Evolutionary conservation across 2,113 vertebrate genomes (phyloP).

Genomic region (Chloebia gouldiae): DNA sequence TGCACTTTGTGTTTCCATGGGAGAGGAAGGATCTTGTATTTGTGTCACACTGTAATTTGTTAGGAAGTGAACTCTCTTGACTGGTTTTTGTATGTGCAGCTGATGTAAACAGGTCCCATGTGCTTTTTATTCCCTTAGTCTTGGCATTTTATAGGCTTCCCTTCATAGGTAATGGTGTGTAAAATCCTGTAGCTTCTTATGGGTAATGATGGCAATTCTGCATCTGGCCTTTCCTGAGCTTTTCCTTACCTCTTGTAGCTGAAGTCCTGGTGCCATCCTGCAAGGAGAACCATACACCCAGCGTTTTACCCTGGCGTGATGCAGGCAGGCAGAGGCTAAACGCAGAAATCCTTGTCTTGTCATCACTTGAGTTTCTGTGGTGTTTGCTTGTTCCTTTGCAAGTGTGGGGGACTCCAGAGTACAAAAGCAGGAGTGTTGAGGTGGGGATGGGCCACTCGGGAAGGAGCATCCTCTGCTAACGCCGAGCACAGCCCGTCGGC

Average conservation of each 20-base stretch:
- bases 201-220: background rate
- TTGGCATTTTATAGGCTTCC: background rate
- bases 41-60: background rate
- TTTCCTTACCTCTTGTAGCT: background rate
- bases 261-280: background rate
- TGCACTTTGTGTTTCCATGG: background rate
- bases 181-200: background rate
- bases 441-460: rapidly evolving
- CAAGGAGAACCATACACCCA: background rate
- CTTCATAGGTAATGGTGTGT: background rate
- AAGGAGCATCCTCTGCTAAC: background rate
- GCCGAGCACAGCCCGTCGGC: rapidly evolving
- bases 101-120: background rate
- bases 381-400: background rate
- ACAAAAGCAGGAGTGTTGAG: rapidly evolving
- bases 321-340: background rate
- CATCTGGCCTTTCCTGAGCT: background rate
- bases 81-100: background rate
- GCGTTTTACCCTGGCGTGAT: background rate
- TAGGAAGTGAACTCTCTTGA: background rate
- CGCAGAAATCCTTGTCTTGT: background rate
- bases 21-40: background rate
- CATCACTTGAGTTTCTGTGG: background rate
- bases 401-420: background rate
- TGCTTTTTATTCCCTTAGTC: background rate